Evolutionary conservation across 2,113 vertebrate genomes (phyloP).

Genomic region (Cnemophilus loriae): DNA sequence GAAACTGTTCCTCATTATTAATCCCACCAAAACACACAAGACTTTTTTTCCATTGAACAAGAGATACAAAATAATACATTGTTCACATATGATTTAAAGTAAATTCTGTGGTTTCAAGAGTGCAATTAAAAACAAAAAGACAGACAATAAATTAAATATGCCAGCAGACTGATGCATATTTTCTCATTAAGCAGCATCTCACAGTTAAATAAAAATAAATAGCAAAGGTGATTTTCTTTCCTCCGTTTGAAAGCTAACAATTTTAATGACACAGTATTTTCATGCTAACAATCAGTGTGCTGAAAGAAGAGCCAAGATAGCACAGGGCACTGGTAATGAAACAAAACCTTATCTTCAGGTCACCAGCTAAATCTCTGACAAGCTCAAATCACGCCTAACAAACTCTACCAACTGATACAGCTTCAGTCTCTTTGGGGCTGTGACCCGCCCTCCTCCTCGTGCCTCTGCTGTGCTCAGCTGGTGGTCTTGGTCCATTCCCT

Average conservation of each 20-base stretch:
- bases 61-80: neutral
- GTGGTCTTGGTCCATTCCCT: neutral
- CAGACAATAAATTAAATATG: neutral
- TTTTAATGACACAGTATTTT: neutral
- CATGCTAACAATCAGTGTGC: neutral
- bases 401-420: neutral
- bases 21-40: neutral
- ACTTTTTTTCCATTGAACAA: neutral
- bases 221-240: neutral
- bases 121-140: neutral
- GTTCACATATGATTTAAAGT: neutral
- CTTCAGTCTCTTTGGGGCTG: neutral
- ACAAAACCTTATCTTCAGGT: neutral
- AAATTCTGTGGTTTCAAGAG: neutral
- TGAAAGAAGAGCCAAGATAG: neutral
- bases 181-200: neutral
- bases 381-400: neutral
- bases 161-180: neutral
- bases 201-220: neutral
- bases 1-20: neutral
- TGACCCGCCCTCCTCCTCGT: neutral
- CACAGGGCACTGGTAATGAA: neutral
- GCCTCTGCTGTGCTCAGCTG: neutral
- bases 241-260: neutral
- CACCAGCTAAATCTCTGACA: neutral